Percentiles rank a stretch among this genome's conserved stretches.
These are phyloP conservation scores for Phylloscopus trochiloides DNA, from an alignment of 2,113 vertebrate species.

Conservation along the genomic window DNA sequence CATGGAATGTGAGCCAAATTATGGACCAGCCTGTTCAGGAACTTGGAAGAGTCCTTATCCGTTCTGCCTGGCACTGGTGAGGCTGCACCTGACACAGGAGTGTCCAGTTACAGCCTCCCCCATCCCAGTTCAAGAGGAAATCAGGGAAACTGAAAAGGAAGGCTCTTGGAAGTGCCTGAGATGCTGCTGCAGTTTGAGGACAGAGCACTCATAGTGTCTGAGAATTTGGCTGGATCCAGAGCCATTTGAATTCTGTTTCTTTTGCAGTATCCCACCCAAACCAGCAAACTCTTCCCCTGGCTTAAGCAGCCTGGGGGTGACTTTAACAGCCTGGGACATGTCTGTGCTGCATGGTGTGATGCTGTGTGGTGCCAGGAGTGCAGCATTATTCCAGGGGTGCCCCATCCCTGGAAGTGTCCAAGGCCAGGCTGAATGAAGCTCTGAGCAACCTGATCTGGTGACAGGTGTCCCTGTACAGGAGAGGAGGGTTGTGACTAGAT, in stretches of 20 bases:
- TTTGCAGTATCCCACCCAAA: neutral
- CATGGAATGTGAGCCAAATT: neutral
- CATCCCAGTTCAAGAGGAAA: neutral
- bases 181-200: neutral
- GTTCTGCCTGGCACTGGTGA: neutral
- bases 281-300: neutral
- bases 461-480: neutral
- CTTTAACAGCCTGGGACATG: neutral
- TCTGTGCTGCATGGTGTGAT: neutral
- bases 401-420: neutral
- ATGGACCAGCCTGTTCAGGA: neutral
- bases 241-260: neutral
- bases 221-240: neutral
- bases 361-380: accelerated
- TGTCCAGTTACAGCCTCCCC: neutral
- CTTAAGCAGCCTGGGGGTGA: neutral
- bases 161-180: neutral
- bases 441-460: neutral
- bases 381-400: neutral
- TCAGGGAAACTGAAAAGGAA: neutral
- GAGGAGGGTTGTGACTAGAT: neutral
- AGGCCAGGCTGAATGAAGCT: neutral
- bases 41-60: neutral
- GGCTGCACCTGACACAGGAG: neutral
- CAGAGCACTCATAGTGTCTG: neutral